Conservation (phyloP, 1,140 invertebrate genomes). For the Drosophila neocordata region DNA sequence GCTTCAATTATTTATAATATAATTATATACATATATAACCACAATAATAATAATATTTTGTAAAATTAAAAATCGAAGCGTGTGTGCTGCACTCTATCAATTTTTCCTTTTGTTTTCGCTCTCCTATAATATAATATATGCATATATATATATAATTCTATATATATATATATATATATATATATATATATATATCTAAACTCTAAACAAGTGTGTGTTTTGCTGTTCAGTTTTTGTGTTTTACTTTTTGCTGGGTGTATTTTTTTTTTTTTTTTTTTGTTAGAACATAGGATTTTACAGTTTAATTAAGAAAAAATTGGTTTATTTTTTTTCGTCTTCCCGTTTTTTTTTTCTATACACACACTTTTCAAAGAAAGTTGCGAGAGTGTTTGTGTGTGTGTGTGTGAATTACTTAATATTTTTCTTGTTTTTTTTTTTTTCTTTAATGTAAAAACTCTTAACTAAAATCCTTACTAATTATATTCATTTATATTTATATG, state of each 20-base stretch:
- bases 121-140: constrained; percentile 44
- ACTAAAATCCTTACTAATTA: constrained; percentile 77
- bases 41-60: constrained; percentile 81
- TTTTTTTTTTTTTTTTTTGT: constrained; percentile 37
- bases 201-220: constrained; percentile 74
- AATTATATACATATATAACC: constrained; percentile 83
- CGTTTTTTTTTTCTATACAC: constrained; percentile 52
- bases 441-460: constrained; percentile 76
- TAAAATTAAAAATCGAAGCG: constrained; percentile 82
- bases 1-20: constrained; percentile 83
- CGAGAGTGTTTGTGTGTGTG: constrained; percentile 34
- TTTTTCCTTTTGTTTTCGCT: constrained; percentile 53
- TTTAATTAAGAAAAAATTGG: constrained; percentile 51
- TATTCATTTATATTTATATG: constrained; percentile 78
- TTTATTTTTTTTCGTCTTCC: constrained; percentile 22
- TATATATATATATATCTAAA: constrained; percentile 65
- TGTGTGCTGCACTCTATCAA: constrained; percentile 80
- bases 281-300: constrained; percentile 74
- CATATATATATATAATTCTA: constrained; percentile 49
- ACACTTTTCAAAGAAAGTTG: constrained; percentile 62
- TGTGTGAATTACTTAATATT: constrained; percentile 37
- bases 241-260: constrained; percentile 42
- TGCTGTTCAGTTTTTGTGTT: constrained; percentile 38
- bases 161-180: constrained; percentile 63
- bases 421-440: constrained; percentile 46